Conservation (phyloP, 2,113 vertebrate genomes). For the Sceloporus tristichus region DNA sequence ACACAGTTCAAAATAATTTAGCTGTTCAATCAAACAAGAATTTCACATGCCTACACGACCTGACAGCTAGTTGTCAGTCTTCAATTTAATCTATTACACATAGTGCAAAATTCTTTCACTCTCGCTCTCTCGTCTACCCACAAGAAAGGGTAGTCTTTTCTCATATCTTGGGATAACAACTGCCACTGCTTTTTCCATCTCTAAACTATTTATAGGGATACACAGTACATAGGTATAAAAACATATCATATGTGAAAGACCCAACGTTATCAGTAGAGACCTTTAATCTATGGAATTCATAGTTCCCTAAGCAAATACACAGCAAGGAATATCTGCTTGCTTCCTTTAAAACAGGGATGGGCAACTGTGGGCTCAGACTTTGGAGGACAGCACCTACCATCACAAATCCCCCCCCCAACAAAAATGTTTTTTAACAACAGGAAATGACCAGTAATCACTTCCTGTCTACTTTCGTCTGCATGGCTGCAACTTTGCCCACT, state of each 20-base stretch:
- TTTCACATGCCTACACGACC: neutral
- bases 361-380: too few species aligned
- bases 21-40: neutral
- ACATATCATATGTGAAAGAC: neutral
- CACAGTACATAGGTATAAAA: neutral
- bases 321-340: neutral
- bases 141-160: neutral
- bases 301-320: neutral
- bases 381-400: too few species aligned
- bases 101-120: neutral
- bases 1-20: neutral
- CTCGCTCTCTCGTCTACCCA: neutral
- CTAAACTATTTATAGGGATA: neutral
- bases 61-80: neutral
- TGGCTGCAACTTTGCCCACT: neutral
- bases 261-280: neutral
- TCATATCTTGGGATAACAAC: neutral
- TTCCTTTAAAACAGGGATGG: too few species aligned
- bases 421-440: too few species aligned
- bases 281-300: neutral
- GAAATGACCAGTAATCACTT: too few species aligned
- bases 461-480: too few species aligned
- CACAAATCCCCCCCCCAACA: too few species aligned
- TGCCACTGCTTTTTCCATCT: neutral
- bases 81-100: neutral